These are phyloP conservation scores for Sebastolobus alascanus DNA, from an alignment of 2,797 vertebrate species.

Conservation along the genomic window DNA sequence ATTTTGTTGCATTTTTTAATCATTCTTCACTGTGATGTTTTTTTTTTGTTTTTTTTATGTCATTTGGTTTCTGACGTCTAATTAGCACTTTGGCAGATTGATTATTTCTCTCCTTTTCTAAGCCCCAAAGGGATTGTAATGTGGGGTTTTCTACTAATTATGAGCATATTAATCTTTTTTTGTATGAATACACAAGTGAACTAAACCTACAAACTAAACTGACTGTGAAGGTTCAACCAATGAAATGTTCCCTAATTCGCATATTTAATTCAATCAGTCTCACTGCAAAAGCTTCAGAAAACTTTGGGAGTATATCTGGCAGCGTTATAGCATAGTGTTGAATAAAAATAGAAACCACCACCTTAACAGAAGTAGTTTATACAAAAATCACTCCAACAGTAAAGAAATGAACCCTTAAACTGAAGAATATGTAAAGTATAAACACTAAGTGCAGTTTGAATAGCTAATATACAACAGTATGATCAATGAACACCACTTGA, in stretches of 20 bases:
- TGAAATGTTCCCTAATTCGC: slow-evolving; percentile 19
- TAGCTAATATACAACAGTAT: not conserved
- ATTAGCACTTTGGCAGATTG: slow-evolving; percentile 40
- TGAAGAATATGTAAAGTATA: slow-evolving; percentile 27
- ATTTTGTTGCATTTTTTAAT: slow-evolving; percentile 12
- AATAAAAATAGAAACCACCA: not conserved
- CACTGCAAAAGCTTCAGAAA: slow-evolving; percentile 8
- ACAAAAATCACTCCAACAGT: not conserved
- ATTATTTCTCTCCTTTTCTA: slow-evolving; percentile 21
- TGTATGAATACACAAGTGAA: slow-evolving; percentile 22
- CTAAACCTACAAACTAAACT: slow-evolving; percentile 11
- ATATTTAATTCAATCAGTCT: slow-evolving; percentile 35
- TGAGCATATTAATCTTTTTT: slow-evolving; percentile 31
- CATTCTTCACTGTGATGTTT: not conserved
- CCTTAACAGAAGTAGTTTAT: slow-evolving; percentile 1
- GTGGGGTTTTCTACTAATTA: slow-evolving; percentile 18
- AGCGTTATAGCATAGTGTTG: not conserved
- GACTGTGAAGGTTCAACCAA: slow-evolving; percentile 17
- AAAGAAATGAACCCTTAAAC: slow-evolving; percentile 22
- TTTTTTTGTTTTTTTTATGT: slow-evolving; percentile 9
- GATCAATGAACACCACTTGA: slow-evolving; percentile 42
- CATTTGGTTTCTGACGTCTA: slow-evolving; percentile 30
- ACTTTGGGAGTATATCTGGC: slow-evolving; percentile 5
- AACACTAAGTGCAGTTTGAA: slow-evolving; percentile 40
- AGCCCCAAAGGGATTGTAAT: slow-evolving; percentile 23